A percentile compares a stretch with the other conserved stretches of the same genome.
phyloP scores from a whole-genome alignment of 2,797 vertebrate species.

The Gymnodraco acuticeps region DNA sequence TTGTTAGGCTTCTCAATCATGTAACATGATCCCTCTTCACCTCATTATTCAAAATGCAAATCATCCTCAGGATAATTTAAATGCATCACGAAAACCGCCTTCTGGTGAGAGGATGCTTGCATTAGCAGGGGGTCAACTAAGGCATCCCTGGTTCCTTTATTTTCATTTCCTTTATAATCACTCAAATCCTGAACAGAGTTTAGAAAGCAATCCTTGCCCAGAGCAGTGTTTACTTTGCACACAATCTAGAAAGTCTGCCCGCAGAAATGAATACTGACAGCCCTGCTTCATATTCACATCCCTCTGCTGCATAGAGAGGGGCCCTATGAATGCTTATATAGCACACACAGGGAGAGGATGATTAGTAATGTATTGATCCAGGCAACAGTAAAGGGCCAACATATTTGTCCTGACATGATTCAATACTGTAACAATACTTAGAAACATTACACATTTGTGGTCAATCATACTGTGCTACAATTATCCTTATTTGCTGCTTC shows the following conservation, averaged over 20 bases:
- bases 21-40: slow-evolving; percentile 24
- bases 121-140: slow-evolving; percentile 58
- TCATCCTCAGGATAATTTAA: slow-evolving; percentile 42
- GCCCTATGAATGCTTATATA: slow-evolving; percentile 48
- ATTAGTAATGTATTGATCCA: slow-evolving; percentile 13
- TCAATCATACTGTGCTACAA: background rate
- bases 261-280: slow-evolving; percentile 42
- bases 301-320: slow-evolving; percentile 24
- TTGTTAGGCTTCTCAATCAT: slow-evolving; percentile 36
- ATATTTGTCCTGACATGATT: slow-evolving; percentile 1
- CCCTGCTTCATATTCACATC: slow-evolving; percentile 47
- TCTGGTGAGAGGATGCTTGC: slow-evolving; percentile 36
- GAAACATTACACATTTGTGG: background rate
- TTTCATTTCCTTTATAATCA: slow-evolving; percentile 69
- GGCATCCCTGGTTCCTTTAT: slow-evolving; percentile 48
- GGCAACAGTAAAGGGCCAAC: background rate
- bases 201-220: slow-evolving; percentile 60
- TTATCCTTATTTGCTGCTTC: background rate
- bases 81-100: slow-evolving; percentile 50
- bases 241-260: slow-evolving; percentile 56
- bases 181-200: slow-evolving; percentile 68
- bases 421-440: background rate
- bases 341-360: background rate
- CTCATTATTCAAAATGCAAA: slow-evolving; percentile 66
- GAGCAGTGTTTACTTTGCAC: slow-evolving; percentile 63